Base-by-base conservation (phyloP, 1,140 invertebrate species). In the Leptonema lineaticorne region DNA sequence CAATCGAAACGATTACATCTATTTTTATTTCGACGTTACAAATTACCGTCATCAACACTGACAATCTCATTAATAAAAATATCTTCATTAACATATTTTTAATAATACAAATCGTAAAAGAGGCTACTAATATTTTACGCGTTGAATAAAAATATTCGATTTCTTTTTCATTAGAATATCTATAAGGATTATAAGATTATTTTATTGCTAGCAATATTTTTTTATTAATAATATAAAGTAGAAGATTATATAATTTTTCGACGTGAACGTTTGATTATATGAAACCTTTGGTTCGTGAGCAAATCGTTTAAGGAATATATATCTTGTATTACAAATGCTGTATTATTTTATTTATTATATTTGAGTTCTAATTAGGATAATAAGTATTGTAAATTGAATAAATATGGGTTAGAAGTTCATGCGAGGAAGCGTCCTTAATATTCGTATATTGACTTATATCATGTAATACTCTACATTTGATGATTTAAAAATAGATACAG, bases 11-110 rank as follows among this genome's bases (percentile, higher is more conserved):
- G n/a, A n/a, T n/a, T n/a, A n/a, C n/a, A n/a, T n/a, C n/a, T n/a
- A n/a, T n/a, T n/a, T n/a, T n/a, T n/a, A n/a, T n/a, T n/a, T n/a
- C n/a, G n/a, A 41, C 37, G 16, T 41, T 20, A 57, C 28, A 57
- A 57, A 57, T 57, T 9, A 22, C 26, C 6, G 14, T 57, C 53
- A 14, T 57, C 14, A 57, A 59, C 9, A 53, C 22, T 53, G 48
- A 53, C 48, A 53, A 41, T 59, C n/a, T 9, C 28, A 33, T 59
- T 41, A 33, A 59, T 41, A 20, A 4, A 30, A 33, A 53, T 4
- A 26, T 26, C 14, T 33, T 45, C 59, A 63, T 63, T 63, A 63
- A 27, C 59, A 63, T 63, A 63, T 63, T 63, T 63, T 63, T 33
- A 63, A 63, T 63, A 30, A n/a, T 41, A 9, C 1, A 41, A 3